Evolutionary conservation across 2,888 invertebrate species (phyloP), one percentile per base, ranked within the genome.

Genomic region (Holacanthella duospinosa): DNA sequence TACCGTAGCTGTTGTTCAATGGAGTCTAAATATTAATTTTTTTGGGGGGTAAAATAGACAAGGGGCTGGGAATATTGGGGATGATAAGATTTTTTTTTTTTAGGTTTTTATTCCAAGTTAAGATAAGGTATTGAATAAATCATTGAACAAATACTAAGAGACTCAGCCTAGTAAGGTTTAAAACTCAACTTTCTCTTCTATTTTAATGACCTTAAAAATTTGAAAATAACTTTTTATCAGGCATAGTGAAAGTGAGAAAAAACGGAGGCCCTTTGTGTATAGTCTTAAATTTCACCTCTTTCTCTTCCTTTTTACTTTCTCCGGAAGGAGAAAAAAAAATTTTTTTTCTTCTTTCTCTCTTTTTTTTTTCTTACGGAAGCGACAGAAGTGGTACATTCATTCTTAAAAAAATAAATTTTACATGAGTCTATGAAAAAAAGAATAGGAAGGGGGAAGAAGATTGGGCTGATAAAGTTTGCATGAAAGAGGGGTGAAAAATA

Each of bases 401-500:
- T 68, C 64, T 63, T 67, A 66, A 67, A 64, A 68, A 68, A 71
- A 72, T 72, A 71, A 72, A 72, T 72, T 72, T 72, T 72, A 71
- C 71, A 72, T 72, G 70, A 72, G 66, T 67, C 65, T 63, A 66
- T 65, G 64, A 59, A 44, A 61, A 60, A 62, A 28, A 57, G 59
- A 43, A 55, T 64, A 64, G 62, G 62, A 64, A 63, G 67, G n/a
- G n/a, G 69, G 63, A 71, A 64, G 66, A 62, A 72, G 72, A 72
- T 72, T 70, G 70, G 65, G 66, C 70, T 72, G 71, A 72, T 72
- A 71, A 72, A 72, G 68, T 72, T 72, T 71, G 70, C 72, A 72
- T 72, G 72, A 72, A 70, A 61, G 67, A 65, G 68, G 70, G 70
- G 68, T 68, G 69, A 70, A 71, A 71, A 70, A 71, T 71, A 66